Conservation (phyloP, 2,113 vertebrate genomes). For the Rhizomys pruinosus region DNA sequence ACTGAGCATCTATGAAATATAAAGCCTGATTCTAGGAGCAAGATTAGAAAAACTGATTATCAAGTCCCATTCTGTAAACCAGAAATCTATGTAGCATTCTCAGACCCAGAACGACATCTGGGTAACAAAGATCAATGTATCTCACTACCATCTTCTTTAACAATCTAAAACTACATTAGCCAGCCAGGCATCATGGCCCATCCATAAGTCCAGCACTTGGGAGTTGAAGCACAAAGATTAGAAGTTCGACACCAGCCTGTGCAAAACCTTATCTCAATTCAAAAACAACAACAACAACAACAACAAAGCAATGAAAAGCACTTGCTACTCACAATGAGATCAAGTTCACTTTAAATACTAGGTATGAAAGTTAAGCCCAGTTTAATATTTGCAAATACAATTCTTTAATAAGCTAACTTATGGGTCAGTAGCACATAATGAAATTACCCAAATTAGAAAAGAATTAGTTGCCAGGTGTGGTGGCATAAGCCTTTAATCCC, state of each 20-base stretch:
- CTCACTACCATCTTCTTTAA: not conserved
- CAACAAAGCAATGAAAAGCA: not conserved
- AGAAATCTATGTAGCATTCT: not conserved
- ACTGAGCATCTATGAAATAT: slow-evolving; percentile 29
- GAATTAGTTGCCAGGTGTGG: too few species aligned
- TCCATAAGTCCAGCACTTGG: not conserved
- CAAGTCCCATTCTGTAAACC: slow-evolving; percentile 27
- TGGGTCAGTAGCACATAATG: slow-evolving; percentile 3
- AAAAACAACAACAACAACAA: not conserved
- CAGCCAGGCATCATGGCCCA: not conserved
- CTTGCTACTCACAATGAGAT: not conserved
- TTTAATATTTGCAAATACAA: slow-evolving; percentile 49
- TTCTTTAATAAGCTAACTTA: slow-evolving; percentile 44
- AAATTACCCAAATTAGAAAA: slow-evolving; percentile 38
- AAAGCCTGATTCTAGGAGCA: slow-evolving; percentile 16
- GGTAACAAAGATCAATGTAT: not conserved
- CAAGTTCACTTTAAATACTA: not conserved
- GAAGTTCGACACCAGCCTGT: not conserved
- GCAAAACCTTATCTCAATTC: not conserved
- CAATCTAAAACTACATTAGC: slow-evolving; percentile 17
- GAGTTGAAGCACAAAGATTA: not conserved
- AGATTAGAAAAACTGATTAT: slow-evolving; percentile 45
- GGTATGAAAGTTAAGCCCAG: slow-evolving; percentile 32
- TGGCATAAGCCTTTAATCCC: too few species aligned
- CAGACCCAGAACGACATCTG: not conserved